These are phyloP conservation scores for Aphelocoma californica DNA, from an alignment of 2,797 vertebrate species.

Conservation along the genomic window DNA sequence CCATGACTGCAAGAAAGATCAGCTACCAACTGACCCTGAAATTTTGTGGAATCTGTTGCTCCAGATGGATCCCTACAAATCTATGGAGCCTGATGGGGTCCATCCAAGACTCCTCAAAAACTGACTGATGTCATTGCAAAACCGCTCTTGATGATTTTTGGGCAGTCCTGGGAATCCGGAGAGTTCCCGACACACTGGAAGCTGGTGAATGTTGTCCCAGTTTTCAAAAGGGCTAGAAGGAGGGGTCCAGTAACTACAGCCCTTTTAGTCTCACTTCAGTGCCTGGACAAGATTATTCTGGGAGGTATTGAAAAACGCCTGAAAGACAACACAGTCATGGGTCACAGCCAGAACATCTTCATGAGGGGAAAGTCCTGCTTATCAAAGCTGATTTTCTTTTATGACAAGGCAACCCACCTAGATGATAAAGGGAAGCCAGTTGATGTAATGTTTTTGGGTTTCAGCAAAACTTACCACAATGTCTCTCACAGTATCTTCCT, in stretches of 20 bases:
- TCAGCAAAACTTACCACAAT: neutral
- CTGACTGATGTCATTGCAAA: neutral
- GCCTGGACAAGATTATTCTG: neutral
- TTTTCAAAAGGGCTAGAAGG: neutral
- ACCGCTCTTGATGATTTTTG: neutral
- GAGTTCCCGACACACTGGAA: too few species aligned
- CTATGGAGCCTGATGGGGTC: neutral
- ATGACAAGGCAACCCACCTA: neutral
- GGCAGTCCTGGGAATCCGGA: neutral
- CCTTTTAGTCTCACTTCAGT: neutral
- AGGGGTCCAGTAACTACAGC: neutral
- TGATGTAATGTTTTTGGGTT: neutral
- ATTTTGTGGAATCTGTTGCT: neutral
- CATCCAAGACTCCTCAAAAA: neutral
- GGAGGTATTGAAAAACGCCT: neutral
- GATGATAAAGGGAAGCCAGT: neutral
- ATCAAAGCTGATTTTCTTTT: neutral
- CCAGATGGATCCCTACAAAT: neutral
- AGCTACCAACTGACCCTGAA: neutral
- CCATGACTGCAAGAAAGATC: neutral
- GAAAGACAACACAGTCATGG: rapidly evolving
- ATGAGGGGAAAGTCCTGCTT: neutral
- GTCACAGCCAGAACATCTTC: neutral
- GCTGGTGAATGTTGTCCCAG: neutral
- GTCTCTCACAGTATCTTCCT: neutral